Evolutionary conservation across 2,113 vertebrate species (phyloP).

Genomic region (Laterallus jamaicensis): DNA sequence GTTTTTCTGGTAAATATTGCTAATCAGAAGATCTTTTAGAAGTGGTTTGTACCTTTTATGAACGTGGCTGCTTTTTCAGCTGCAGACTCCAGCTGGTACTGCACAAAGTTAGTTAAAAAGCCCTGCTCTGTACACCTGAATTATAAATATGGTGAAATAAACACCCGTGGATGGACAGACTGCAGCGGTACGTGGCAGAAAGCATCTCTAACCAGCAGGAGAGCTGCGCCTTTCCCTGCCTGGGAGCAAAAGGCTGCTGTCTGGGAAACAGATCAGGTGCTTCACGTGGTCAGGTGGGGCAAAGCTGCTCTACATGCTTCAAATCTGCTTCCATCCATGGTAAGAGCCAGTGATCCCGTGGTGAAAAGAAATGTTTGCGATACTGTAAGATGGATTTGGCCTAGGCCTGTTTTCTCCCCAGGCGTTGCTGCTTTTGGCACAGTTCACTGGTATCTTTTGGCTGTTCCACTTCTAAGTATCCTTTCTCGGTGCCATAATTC

Average conservation of each 20-base stretch:
- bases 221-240: not conserved
- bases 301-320: not conserved
- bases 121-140: slow-evolving; percentile 12
- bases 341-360: not conserved
- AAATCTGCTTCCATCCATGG: not conserved
- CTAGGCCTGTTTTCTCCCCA: not conserved
- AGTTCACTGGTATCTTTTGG: not conserved
- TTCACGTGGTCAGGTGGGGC: not conserved
- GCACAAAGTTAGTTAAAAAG: slow-evolving; percentile 25
- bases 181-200: not conserved
- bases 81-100: slow-evolving; percentile 6
- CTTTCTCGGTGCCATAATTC: not conserved
- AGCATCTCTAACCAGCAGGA: not conserved
- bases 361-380: not conserved
- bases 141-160: not conserved
- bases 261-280: not conserved
- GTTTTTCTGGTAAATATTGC: not conserved
- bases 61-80: not conserved
- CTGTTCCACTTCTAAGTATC: not conserved
- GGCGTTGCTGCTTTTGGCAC: not conserved
- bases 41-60: not conserved
- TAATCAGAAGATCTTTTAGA: not conserved
- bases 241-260: not conserved
- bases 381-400: not conserved
- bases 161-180: not conserved